Evolutionary conservation across 2,888 invertebrate species (phyloP), one percentile per base, ranked within the genome.

Genomic region (Melanophora roralis): DNA sequence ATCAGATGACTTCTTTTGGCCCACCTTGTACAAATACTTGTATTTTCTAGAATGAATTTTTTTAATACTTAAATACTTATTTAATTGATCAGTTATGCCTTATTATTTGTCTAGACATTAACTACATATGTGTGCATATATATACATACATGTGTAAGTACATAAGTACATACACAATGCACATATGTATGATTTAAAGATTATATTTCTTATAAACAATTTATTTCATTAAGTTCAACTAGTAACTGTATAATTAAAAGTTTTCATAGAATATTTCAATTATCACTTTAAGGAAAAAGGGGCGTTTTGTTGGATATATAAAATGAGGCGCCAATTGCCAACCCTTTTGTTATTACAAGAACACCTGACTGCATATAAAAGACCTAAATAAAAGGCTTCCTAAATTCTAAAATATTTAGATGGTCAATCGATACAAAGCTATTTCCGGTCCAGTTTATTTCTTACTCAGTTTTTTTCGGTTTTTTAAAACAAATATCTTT

Each of bases 351-450:
- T n/a, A 14, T 43, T 36, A 9, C 8, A 19, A 19, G 38, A 34
- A n/a, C 16, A 32, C 11, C 14, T 11, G 9, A 45, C 3, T 34
- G 34, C 16, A 57, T 47, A 57, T 57, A 40, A 23, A 21, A 80
- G 69, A 82, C 81, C 78, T 76, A 68, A 78, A 82, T 78, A 80
- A 78, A 73, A 69, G 64, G 53, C 72, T 74, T 76, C 64, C 69
- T 82, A 77, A 65, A 40, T 73, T 55, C 47, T 65, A 32, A 21
- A 49, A 74, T n/a, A 74, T 74, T 67, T 43, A 74, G 74, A 67
- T 67, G 74, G 59, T 74, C 74, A 74, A 74, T 74, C 74, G 74
- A 74, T 74, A 74, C 14, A 40, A 59, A 65, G 23, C 49, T 51
- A 51, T 59, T 67, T 74, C 74, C 74, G 65, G 32, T 23, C 74